Evolutionary conservation across 1,140 invertebrate genomes (phyloP), one percentile per base, ranked within the genome.

Genomic region (Galendromus occidentalis): DNA sequence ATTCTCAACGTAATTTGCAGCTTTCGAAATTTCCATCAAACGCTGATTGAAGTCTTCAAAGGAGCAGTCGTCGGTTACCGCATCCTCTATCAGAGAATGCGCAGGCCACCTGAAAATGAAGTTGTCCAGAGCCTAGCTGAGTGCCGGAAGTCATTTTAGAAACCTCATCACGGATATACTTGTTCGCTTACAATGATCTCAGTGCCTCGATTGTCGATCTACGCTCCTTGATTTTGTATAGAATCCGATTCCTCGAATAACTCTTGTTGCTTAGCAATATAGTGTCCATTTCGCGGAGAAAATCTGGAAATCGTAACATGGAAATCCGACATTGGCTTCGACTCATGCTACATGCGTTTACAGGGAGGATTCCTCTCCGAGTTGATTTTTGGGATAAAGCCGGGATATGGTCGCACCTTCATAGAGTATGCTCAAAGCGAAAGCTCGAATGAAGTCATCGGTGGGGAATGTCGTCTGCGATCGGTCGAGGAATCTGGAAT

Each of bases 351-450:
- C n/a, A n/a, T n/a, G n/a, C n/a, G n/a, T n/a, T n/a, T n/a, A n/a
- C n/a, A n/a, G n/a, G n/a, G n/a, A n/a, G n/a, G n/a, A n/a, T n/a
- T n/a, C n/a, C n/a, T n/a, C n/a, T n/a, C n/a, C n/a, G n/a, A n/a
- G n/a, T n/a, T n/a, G n/a, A n/a, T n/a, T n/a, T n/a, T n/a, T n/a
- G n/a, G n/a, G n/a, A n/a, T n/a, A n/a, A 39, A 39, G 4, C 33
- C 4, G 9, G 33, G 9, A 39, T 39, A 39, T 39, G 33, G 33
- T 6, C n/a, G 17, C 25, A 59, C 51, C 51, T 59, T 59, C 51
- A 25, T 59, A 59, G 25, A 59, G 51, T 20, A 59, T 59, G 51
- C 51, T 59, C 14, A 59, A 33, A 25, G 51, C 25, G 51, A 59
- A 59, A 22, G 51, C 51, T 9, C 1, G 51, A 22, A 59, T 59